Evolutionary conservation across 2,113 vertebrate species (phyloP).

Genomic region (Urocolius indicus): DNA sequence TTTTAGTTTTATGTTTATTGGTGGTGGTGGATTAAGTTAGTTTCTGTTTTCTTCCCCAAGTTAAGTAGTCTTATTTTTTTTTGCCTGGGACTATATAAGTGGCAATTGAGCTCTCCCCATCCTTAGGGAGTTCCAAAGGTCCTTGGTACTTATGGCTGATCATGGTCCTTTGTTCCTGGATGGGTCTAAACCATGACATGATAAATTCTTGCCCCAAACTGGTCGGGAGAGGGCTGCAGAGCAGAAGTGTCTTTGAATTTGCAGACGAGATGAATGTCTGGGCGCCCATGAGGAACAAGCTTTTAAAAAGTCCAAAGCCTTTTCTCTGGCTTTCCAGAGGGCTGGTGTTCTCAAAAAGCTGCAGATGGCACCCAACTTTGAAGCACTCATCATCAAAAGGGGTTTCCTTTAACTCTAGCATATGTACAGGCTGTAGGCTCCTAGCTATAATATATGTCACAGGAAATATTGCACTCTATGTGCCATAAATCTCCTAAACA

Average conservation of each 20-base stretch:
- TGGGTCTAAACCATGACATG: no score
- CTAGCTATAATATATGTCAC: background rate
- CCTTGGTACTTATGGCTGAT: no score
- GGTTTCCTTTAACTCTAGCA: background rate
- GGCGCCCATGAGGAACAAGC: background rate
- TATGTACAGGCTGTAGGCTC: accelerated
- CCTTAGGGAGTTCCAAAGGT: no score
- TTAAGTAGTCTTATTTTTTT: no score
- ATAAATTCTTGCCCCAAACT: background rate
- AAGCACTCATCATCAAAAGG: background rate
- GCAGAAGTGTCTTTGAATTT: background rate
- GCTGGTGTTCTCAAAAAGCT: background rate
- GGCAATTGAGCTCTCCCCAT: no score
- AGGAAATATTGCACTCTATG: background rate
- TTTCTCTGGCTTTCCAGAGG: background rate
- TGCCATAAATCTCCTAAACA: background rate
- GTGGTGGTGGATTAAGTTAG: no score
- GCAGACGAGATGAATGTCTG: background rate
- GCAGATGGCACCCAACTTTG: background rate
- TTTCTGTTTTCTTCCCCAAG: no score
- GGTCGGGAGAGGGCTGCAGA: background rate
- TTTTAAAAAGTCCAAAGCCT: background rate
- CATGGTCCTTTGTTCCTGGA: no score
- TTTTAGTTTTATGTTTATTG: no score
- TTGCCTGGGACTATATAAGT: no score